Base-by-base conservation (phyloP, 2,113 vertebrate species). In the Gymnocephalus cernua region DNA sequence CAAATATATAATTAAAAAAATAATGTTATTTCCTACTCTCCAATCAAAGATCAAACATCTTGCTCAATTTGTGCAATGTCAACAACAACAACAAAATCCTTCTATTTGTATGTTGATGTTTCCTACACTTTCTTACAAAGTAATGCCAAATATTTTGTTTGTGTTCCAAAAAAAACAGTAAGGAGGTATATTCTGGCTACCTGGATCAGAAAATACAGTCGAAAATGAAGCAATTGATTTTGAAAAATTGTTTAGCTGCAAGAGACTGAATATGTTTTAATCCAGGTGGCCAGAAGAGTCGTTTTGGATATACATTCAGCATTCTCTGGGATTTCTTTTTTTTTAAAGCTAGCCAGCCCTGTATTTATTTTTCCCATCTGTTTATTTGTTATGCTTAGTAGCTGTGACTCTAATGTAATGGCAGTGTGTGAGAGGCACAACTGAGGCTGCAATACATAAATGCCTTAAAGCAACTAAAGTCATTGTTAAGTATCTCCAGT, bases 401-500 rank as follows among this genome's bases (percentile, higher is more conserved):
- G 9, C 45, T 35, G 45, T 29, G 25, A 41, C 47, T 41, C 1
- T 0, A 38, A 5, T 38, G 5, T 51, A 38, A 63, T 29, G 23
- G 54, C 44, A 18, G 8, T 10, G 41, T 14, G 15, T 41, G 57
- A 54, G 65, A 19, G 21, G 48, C 48, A 21, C 67, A 64, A 25
- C 19, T 9, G 61, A 64, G 13, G 61, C 21, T 3, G 15, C 3
- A 71, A n/a, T 12, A 45, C 9, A 57, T 57, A 16, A 71, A 59
- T 13, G 44, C 32, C 25, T 38, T 25, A 58, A 75, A 76, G 14
- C 53, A 47, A 12, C 23, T 38, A 10, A 38, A 48, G 25, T 38
- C 32, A 18, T 44, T 48, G 53, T 82, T 35, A 16, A 58, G 58
- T 35, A 41, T 61, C 58, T 65, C 21, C 53, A 75, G 10, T 19